A percentile compares a stretch with the other conserved stretches of the same genome.
Conservation (phyloP, 2,888 invertebrate genomes). For the Oegoconia quadripuncta region DNA sequence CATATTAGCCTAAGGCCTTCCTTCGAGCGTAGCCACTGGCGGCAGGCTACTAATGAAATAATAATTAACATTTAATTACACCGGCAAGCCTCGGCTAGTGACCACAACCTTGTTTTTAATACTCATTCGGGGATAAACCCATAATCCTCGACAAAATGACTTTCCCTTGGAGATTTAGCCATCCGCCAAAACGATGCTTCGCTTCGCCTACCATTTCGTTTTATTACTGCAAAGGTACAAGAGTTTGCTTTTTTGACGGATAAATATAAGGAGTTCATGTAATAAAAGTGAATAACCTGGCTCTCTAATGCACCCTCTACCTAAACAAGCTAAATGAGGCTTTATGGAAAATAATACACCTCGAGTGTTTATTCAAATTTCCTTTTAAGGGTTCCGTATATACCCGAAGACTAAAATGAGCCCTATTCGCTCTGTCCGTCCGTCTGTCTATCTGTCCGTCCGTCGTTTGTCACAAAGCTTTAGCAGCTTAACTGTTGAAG, state of each 20-base stretch:
- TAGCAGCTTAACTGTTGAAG: too few species aligned
- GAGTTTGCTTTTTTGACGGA: slow-evolving; percentile 63
- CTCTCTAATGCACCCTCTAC: slow-evolving; percentile 32
- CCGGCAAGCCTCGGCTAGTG: slow-evolving; percentile 31
- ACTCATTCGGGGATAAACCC: slow-evolving; percentile 43
- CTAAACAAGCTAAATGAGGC: slow-evolving; percentile 25
- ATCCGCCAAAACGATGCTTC: slow-evolving; percentile 50
- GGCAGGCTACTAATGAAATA: slow-evolving; percentile 12
- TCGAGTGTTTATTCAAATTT: too few species aligned
- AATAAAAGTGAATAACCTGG: slow-evolving; percentile 49
- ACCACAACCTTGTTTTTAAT: slow-evolving; percentile 44
- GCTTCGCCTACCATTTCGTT: slow-evolving; percentile 53
- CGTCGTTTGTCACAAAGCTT: too few species aligned
- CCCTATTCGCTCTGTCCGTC: too few species aligned
- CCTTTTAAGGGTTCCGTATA: too few species aligned
- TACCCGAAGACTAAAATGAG: too few species aligned
- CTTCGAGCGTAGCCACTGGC: slow-evolving; percentile 13
- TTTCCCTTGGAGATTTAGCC: slow-evolving; percentile 48
- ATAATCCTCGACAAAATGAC: slow-evolving; percentile 53
- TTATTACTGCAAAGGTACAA: slow-evolving; percentile 63
- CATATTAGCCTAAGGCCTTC: too few species aligned
- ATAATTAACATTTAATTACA: slow-evolving; percentile 31
- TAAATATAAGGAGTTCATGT: slow-evolving; percentile 51
- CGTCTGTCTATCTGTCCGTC: too few species aligned
- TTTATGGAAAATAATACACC: too few species aligned